Evolutionary conservation across 2,888 invertebrate species (phyloP), one percentile per base, ranked within the genome.

Genomic region (Meiosimyza decipiens): DNA sequence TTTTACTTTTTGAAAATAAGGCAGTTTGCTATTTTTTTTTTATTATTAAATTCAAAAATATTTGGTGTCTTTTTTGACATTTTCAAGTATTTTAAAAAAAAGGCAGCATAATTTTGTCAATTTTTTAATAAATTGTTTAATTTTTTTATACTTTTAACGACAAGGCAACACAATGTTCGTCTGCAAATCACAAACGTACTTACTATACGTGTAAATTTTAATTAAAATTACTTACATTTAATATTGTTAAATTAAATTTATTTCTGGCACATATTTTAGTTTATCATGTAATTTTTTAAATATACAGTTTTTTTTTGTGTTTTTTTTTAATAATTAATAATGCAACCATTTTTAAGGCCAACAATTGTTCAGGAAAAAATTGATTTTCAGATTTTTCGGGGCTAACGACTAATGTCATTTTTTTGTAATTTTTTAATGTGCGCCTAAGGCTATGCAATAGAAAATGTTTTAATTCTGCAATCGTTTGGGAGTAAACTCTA

Each of bases 211-310:
- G 40, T 40, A 40, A 40, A 40, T 9, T 40, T 40, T 40, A 40
- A 40, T n/a, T 55, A 18, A 15, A 55, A 55, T 55, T 18, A 16
- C 18, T 55, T 55, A n/a, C 40, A 55, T 18, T 55, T 18, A 55
- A 15, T 55, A 18, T 22, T 18, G 55, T 55, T 55, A 55, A 55
- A 55, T 55, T 55, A 22, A n/a, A 55, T 55, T 55, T 55, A 54
- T 28, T 60, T 60, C 59, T 60, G 59, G 59, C 59, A 60, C 59
- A 60, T 60, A 15, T 60, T 33, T 22, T 60, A 60, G 59, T 54
- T 54, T 9, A 54, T 54, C 15, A 54, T 16, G 28, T 15, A 18
- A 57, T n/a, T 18, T 57, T 15, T n/a, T 22, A 22, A 22, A 18
- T 22, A 5, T 57, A 57, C 18, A 57, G 28, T 28, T 12, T 22